These are phyloP conservation scores for Catalaphyllia jardinei DNA, from an alignment of 64 coral and sea anemone genomes.

Conservation along the genomic window DNA sequence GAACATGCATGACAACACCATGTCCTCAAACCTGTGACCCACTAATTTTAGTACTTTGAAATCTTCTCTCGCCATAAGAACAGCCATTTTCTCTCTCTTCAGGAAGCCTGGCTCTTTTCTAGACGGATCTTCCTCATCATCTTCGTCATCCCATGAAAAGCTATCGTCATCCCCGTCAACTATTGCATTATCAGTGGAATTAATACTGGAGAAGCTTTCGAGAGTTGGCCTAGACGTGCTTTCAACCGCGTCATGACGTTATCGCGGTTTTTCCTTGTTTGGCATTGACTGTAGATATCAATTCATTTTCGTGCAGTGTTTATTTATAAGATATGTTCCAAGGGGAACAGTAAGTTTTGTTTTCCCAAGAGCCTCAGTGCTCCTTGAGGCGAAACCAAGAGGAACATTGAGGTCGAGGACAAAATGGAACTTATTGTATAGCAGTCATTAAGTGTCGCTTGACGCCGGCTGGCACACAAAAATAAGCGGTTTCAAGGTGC, in stretches of 20 bases:
- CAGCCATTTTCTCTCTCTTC: background rate
- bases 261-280: background rate
- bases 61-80: conserved; percentile 16
- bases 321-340: too few relatives aligned
- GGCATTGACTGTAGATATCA: too few relatives aligned
- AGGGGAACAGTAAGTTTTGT: too few relatives aligned
- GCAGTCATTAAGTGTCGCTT: too few relatives aligned
- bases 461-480: too few relatives aligned
- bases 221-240: background rate
- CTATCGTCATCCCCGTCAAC: background rate
- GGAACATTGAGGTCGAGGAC: too few relatives aligned
- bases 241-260: background rate
- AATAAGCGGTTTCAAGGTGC: too few relatives aligned
- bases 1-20: conserved; percentile 45
- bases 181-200: too few relatives aligned
- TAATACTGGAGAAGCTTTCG: background rate
- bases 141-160: background rate
- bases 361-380: too few relatives aligned
- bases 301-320: too few relatives aligned
- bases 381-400: too few relatives aligned
- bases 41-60: background rate
- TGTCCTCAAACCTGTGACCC: conserved; percentile 40
- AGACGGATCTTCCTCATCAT: background rate
- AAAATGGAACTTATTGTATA: too few relatives aligned
- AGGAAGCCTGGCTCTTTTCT: background rate